Evolutionary conservation across 2,797 vertebrate species (phyloP).

Genomic region (Poecilia wingei): DNA sequence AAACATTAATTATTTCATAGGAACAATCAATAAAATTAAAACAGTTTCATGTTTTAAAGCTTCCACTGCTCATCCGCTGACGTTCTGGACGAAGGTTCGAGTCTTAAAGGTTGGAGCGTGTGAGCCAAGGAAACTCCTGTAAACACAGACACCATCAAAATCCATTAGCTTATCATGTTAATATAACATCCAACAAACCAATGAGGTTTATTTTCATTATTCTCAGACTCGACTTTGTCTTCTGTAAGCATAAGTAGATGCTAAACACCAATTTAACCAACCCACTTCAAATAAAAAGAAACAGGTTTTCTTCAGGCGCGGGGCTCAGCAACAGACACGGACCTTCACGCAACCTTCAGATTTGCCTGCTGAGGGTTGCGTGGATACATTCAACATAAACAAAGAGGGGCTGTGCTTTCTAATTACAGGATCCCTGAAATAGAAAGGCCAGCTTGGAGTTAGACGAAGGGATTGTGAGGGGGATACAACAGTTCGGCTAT

Average conservation of each 20-base stretch:
- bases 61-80: constrained; percentile 20
- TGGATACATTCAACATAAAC: constrained; percentile 82
- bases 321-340: constrained; percentile 43
- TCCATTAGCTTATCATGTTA: neutral
- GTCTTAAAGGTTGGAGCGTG: constrained; percentile 89
- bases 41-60: constrained; percentile 14
- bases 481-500: constrained; percentile 53
- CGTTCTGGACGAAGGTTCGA: constrained; percentile 6
- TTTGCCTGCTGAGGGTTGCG: constrained; percentile 66
- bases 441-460: constrained; percentile 75
- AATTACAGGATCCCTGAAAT: constrained; percentile 78
- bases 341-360: constrained; percentile 67
- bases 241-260: neutral
- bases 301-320: constrained; percentile 17
- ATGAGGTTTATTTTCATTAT: neutral
- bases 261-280: neutral
- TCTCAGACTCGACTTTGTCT: neutral
- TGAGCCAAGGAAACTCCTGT: constrained; percentile 98
- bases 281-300: neutral
- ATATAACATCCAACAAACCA: neutral
- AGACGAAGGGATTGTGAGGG: constrained; percentile 63
- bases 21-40: constrained; percentile 57
- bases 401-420: constrained; percentile 67
- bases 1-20: constrained; percentile 58
- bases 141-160: constrained; percentile 52